Conservation (phyloP, 2,888 invertebrate species). For the Troides helena region DNA sequence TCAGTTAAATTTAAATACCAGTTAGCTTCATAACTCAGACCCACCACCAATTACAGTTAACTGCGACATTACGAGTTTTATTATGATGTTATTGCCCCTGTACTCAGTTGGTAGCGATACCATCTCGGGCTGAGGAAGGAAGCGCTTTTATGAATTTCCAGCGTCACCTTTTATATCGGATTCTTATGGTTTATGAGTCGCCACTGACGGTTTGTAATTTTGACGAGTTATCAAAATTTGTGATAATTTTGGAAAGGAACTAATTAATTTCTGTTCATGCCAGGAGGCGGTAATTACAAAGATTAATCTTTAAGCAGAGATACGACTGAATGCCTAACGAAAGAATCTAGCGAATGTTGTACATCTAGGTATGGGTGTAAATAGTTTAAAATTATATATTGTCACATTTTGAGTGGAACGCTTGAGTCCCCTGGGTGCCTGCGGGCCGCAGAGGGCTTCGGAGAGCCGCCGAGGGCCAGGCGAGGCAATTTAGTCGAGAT, state of each 20-base stretch:
- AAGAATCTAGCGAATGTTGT: constrained; percentile 10
- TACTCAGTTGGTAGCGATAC: constrained; percentile 36
- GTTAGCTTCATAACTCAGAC: no score
- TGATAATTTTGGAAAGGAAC: no score
- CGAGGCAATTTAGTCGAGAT: constrained; percentile 33
- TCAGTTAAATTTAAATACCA: no score
- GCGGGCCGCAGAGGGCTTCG: constrained; percentile 20
- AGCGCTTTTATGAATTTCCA: constrained; percentile 23
- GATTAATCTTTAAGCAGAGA: no score
- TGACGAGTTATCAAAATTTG: neutral
- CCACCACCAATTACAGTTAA: constrained; percentile 44
- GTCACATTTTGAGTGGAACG: constrained; percentile 20
- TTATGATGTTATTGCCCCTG: constrained; percentile 52
- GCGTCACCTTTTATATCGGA: constrained; percentile 26
- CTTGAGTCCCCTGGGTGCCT: constrained; percentile 10
- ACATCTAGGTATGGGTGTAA: constrained; percentile 16
- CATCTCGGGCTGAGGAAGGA: constrained; percentile 34
- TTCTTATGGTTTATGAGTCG: constrained; percentile 20
- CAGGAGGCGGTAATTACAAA: no score
- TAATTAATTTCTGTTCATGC: no score
- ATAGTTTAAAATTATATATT: constrained; percentile 30
- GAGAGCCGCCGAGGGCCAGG: constrained; percentile 23
- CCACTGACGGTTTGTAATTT: constrained; percentile 18
- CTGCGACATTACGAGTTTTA: constrained; percentile 46
- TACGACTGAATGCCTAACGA: neutral